phyloP scores from a whole-genome alignment of 1,140 invertebrate species.

The Dendroctonus ponderosae region DNA sequence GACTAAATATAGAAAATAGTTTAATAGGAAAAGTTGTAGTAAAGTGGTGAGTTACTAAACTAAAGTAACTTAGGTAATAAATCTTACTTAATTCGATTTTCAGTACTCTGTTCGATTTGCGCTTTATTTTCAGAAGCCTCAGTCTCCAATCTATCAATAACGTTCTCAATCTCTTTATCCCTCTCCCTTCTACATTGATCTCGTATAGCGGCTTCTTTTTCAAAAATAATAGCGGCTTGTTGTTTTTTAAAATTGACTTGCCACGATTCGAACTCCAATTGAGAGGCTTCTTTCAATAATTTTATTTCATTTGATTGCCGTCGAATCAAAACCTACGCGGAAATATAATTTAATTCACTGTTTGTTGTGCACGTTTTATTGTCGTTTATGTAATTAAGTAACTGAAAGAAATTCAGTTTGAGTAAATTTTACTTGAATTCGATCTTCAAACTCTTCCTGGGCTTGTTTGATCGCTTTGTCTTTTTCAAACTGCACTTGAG shows the following conservation, averaged over 20 bases:
- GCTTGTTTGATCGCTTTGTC: constrained; percentile 51
- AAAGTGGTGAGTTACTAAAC: too few relatives aligned
- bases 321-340: constrained; percentile 36
- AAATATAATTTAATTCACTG: neutral
- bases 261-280: constrained; percentile 59
- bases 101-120: constrained; percentile 57
- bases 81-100: constrained; percentile 59
- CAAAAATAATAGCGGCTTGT: constrained; percentile 54
- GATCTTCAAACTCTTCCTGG: constrained; percentile 54
- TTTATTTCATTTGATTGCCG: constrained; percentile 57
- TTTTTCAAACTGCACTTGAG: constrained; percentile 47
- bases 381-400: too few relatives aligned
- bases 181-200: constrained; percentile 62
- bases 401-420: constrained; percentile 3
- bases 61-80: constrained; percentile 14
- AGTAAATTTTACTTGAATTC: constrained; percentile 43
- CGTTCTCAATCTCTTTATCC: constrained; percentile 66
- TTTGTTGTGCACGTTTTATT: neutral
- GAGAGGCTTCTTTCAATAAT: constrained; percentile 55
- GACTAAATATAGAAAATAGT: too few relatives aligned
- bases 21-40: too few relatives aligned
- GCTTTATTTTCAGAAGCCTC: constrained; percentile 55
- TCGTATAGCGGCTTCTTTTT: constrained; percentile 59
- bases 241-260: constrained; percentile 58
- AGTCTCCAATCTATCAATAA: constrained; percentile 62